Conservation (phyloP, 2,797 vertebrate genomes). For the Vultur gryphus region DNA sequence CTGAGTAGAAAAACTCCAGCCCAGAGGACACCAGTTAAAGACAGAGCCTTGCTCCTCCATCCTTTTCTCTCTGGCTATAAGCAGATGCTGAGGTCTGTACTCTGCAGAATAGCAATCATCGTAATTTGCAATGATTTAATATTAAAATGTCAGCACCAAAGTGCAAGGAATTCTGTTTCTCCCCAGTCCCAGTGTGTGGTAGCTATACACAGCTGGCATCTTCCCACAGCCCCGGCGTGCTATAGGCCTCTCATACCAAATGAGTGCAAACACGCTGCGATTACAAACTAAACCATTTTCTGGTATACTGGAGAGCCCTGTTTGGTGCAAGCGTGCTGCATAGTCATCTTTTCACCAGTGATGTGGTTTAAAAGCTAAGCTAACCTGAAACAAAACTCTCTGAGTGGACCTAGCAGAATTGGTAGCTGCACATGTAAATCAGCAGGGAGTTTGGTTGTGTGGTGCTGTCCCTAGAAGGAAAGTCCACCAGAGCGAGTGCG, state of each 20-base stretch:
- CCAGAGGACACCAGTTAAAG: background rate
- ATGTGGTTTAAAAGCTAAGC: background rate
- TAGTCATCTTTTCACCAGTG: background rate
- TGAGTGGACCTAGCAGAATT: background rate
- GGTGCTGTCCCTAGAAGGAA: background rate
- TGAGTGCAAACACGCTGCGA: accelerated
- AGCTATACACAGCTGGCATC: background rate
- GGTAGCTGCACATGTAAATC: background rate
- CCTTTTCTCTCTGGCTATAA: background rate
- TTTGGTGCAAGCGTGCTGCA: background rate
- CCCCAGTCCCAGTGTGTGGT: background rate
- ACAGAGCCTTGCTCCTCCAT: background rate
- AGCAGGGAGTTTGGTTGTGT: background rate
- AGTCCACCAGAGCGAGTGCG: accelerated
- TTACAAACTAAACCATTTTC: background rate
- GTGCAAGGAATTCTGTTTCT: background rate
- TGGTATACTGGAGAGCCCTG: background rate
- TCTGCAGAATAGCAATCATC: background rate
- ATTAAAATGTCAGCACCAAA: background rate
- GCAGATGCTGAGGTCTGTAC: background rate
- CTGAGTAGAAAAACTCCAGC: background rate
- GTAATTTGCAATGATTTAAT: background rate
- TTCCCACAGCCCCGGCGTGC: background rate
- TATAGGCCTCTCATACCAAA: background rate
- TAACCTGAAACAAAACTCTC: background rate